Percentiles rank a stretch among this genome's conserved stretches.
Evolutionary conservation across 2,888 invertebrate genomes (phyloP).

Genomic region (Mesorhabditis belari): DNA sequence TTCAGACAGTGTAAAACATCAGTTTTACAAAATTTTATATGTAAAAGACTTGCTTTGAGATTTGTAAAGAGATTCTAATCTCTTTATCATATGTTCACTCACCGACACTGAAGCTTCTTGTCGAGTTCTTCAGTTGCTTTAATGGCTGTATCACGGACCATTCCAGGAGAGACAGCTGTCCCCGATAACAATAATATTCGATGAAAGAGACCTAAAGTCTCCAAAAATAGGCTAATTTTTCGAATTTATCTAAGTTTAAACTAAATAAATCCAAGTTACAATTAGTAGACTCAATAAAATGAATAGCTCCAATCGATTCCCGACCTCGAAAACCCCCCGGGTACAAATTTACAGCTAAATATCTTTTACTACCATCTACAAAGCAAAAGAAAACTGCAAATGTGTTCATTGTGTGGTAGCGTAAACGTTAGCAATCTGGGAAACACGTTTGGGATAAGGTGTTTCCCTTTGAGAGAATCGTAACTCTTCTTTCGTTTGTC

Average conservation of each 20-base stretch:
- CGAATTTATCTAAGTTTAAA: background rate
- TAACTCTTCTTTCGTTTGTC: too few species aligned
- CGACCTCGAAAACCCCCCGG: too few species aligned
- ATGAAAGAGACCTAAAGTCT: conserved; percentile 47
- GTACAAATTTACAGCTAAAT: too few species aligned
- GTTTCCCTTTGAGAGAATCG: too few species aligned
- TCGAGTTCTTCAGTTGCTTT: conserved; percentile 52
- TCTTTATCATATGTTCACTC: background rate
- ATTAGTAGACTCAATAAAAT: too few species aligned
- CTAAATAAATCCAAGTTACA: background rate
- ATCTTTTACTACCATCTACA: too few species aligned
- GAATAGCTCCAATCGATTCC: too few species aligned
- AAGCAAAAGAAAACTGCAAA: background rate
- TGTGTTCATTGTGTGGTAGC: too few species aligned
- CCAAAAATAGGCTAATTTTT: too few species aligned
- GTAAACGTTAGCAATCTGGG: too few species aligned
- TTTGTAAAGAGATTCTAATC: background rate
- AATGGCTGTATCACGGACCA: conserved; percentile 48
- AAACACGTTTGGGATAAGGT: too few species aligned
- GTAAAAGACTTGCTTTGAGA: background rate
- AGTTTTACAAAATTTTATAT: background rate
- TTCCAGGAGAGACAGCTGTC: conserved; percentile 50
- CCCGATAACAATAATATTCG: conserved; percentile 52
- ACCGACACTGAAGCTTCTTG: conserved; percentile 32
- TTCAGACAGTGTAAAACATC: too few species aligned